phyloP scores from a whole-genome alignment of 1,140 invertebrate genomes.

The Macrosteles quadrilineatus region DNA sequence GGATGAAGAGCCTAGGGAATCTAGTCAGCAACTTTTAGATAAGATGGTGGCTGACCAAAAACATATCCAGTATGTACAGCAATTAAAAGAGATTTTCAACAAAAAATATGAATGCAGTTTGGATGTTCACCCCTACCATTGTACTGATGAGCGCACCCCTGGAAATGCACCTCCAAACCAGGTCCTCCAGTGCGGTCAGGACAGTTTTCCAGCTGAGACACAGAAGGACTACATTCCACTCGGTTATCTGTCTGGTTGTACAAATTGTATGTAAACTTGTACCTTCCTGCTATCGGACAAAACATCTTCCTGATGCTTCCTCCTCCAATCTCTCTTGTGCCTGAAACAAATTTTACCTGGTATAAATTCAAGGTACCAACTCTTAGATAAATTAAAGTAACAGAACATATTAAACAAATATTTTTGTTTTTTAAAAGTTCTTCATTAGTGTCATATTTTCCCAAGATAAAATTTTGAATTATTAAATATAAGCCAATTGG shows the following conservation, averaged over 20 bases:
- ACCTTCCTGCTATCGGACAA: constrained; percentile 67
- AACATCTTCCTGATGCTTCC: constrained; percentile 58
- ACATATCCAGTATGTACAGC: too few relatives aligned
- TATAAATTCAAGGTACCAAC: too few relatives aligned
- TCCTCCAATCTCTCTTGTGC: constrained; percentile 56
- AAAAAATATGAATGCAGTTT: too few relatives aligned
- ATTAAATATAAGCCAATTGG: background rate
- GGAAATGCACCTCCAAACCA: constrained; percentile 59
- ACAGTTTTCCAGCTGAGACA: constrained; percentile 64
- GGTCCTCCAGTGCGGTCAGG: constrained; percentile 57
- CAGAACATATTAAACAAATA: constrained; percentile 34
- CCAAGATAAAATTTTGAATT: background rate
- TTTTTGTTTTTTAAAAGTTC: constrained; percentile 36
- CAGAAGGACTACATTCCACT: constrained; percentile 57
- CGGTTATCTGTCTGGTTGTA: constrained; percentile 56
- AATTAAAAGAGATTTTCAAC: too few relatives aligned
- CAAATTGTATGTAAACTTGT: constrained; percentile 61
- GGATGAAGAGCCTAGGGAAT: too few relatives aligned
- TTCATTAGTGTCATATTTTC: constrained; percentile 31
- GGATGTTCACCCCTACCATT: too few relatives aligned
- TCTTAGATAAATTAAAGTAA: too few relatives aligned
- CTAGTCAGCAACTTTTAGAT: too few relatives aligned
- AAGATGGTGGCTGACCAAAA: too few relatives aligned
- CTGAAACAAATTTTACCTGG: too few relatives aligned
- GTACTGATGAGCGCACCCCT: constrained; percentile 58